phyloP scores from a whole-genome alignment of 1,140 invertebrate species.

The roundworm (Caenorhabditis elegans) region DNA sequence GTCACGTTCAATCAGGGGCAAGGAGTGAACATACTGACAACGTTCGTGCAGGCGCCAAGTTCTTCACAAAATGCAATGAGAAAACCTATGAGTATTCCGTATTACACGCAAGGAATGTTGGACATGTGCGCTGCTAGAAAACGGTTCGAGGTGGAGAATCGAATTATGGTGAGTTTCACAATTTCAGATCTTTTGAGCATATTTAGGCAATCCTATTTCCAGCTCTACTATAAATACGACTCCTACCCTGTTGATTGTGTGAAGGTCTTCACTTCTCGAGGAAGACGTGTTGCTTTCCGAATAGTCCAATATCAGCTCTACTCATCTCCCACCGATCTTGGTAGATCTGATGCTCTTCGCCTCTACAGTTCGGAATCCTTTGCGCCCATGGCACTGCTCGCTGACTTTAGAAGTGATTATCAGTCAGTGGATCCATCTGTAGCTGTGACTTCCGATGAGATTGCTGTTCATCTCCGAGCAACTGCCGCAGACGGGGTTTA shows the following conservation, averaged over 20 bases:
- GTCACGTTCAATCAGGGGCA: constrained; percentile 82
- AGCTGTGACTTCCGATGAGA: constrained; percentile 68
- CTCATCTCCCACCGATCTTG: constrained; percentile 47
- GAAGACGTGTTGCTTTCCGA: constrained; percentile 70
- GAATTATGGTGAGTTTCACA: constrained; percentile 71
- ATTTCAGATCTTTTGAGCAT: too few relatives aligned
- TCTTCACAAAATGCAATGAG: constrained; percentile 73
- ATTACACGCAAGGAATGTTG: constrained; percentile 88
- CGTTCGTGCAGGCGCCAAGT: constrained; percentile 79
- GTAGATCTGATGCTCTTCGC: constrained; percentile 56
- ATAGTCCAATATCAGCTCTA: constrained; percentile 63
- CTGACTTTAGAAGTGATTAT: constrained; percentile 30
- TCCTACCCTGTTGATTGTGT: constrained; percentile 93
- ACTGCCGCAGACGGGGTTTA: constrained; percentile 87
- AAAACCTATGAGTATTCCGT: constrained; percentile 80
- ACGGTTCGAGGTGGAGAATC: constrained; percentile 82
- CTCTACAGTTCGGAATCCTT: constrained; percentile 70
- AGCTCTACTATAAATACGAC: constrained; percentile 96
- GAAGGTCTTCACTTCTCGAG: constrained; percentile 86
- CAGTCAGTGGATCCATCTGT: neutral
- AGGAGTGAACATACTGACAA: constrained; percentile 84
- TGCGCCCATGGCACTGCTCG: constrained; percentile 37
- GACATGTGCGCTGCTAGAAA: constrained; percentile 94
- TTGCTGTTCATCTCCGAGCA: constrained; percentile 88
- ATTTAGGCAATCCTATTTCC: too few relatives aligned